These are phyloP conservation scores for Stictocephala bisonia DNA, from an alignment of 2,888 invertebrate species.

Conservation along the genomic window DNA sequence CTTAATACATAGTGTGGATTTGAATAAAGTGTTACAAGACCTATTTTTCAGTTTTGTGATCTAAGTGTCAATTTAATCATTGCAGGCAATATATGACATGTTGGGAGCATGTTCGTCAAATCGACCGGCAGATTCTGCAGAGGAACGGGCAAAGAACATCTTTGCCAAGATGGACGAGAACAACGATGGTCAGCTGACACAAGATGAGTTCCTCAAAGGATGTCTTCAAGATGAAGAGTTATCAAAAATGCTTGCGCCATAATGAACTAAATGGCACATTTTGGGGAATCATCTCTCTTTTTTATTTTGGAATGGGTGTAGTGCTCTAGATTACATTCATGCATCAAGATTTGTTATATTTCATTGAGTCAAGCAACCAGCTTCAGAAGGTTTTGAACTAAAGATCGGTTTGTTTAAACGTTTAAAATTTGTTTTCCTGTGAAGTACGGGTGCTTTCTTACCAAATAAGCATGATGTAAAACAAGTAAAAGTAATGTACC, in stretches of 20 bases:
- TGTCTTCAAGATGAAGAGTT: conserved; percentile 97
- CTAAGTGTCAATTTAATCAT: too few species aligned
- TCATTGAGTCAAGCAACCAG: conserved; percentile 23
- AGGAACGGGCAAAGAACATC: conserved; percentile 98
- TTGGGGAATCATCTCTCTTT: conserved; percentile 30
- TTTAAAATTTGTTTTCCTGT: conserved; percentile 34
- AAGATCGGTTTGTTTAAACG: conserved; percentile 36
- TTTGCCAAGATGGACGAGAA: conserved; percentile 99
- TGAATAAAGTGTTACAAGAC: too few species aligned
- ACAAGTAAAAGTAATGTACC: conserved; percentile 12
- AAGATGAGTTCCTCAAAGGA: conserved; percentile 98
- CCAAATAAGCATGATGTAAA: conserved; percentile 8
- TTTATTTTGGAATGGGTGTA: conserved; percentile 39
- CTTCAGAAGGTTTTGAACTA: conserved; percentile 9
- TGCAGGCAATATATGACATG: conserved; percentile 99
- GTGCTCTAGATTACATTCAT: conserved; percentile 25
- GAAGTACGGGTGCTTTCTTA: conserved; percentile 31
- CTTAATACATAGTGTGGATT: too few species aligned
- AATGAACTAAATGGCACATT: conserved; percentile 62
- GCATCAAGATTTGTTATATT: conserved; percentile 21
- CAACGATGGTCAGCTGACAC: conserved; percentile 97
- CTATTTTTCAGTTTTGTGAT: too few species aligned
- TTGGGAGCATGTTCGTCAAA: conserved; percentile 96
- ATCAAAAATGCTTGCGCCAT: conserved; percentile 94
- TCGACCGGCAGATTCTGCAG: conserved; percentile 94